These are phyloP conservation scores for Melipona beecheii DNA, from an alignment of 2,888 invertebrate species.

Conservation along the genomic window DNA sequence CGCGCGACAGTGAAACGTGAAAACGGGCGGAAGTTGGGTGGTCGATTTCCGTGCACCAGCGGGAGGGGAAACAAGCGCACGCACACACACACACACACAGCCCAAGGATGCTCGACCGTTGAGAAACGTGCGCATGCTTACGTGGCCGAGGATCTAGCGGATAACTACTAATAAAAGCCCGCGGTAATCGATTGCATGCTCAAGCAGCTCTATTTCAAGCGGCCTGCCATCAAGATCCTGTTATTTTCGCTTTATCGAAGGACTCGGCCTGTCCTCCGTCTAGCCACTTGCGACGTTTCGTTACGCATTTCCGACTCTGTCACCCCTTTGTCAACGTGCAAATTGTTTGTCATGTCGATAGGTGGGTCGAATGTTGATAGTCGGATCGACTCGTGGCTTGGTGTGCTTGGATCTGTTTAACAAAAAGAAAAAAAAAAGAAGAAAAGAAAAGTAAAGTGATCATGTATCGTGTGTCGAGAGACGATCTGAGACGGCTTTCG, in stretches of 20 bases:
- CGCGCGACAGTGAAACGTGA: not conserved
- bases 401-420: not conserved
- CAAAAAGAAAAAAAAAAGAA: not conserved
- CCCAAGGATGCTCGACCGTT: not conserved
- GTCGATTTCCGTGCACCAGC: conserved; percentile 1
- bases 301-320: not conserved
- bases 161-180: conserved; percentile 56
- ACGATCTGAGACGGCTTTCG: not conserved
- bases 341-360: conserved; percentile 7
- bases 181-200: conserved; percentile 69
- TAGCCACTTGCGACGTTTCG: conserved; percentile 24
- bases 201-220: conserved; percentile 72
- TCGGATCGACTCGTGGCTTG: not conserved
- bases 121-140: conserved; percentile 60
- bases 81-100: too few relatives aligned
- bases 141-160: conserved; percentile 43
- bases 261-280: conserved; percentile 28
- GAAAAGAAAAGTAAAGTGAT: not conserved
- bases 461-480: not conserved
- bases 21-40: not conserved
- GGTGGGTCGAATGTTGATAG: not conserved
- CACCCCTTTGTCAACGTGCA: conserved; percentile 2
- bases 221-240: conserved; percentile 60
- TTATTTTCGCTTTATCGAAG: conserved; percentile 62
- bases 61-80: not conserved